phyloP scores from a whole-genome alignment of 37 sponge, comb jelly and placozoan species.

The Theonella swinhoei region DNA sequence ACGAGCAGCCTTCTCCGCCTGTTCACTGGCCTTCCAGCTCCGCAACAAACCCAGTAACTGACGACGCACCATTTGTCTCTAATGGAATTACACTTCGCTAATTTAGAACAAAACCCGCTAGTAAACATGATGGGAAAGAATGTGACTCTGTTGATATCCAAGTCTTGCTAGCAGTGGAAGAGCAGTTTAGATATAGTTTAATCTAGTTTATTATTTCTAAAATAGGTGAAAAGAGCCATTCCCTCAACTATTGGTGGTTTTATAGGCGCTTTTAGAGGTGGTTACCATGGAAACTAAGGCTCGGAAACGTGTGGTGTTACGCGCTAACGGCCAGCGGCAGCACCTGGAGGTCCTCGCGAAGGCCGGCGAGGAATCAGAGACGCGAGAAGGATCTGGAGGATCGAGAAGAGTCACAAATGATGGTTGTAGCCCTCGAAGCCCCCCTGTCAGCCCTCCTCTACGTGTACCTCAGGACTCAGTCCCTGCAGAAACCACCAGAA shows the following conservation, averaged over 20 bases:
- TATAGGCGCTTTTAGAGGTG: not conserved
- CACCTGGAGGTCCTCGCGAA: not conserved
- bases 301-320: conserved; percentile 24
- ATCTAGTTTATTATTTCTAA: not conserved
- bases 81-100: not conserved
- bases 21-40: not conserved
- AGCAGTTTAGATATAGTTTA: not conserved
- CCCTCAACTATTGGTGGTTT: not conserved
- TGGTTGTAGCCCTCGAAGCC: no score
- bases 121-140: not conserved
- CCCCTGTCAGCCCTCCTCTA: no score
- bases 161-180: not conserved
- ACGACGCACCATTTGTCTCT: not conserved
- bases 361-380: no score
- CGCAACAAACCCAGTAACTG: not conserved
- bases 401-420: no score
- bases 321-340: conserved; percentile 3
- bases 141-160: not conserved
- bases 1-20: conserved; percentile 13
- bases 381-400: no score
- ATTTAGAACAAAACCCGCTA: not conserved
- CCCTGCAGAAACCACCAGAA: no score
- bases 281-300: conserved; percentile 30
- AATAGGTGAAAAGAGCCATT: not conserved
- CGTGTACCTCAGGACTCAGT: no score